Base-by-base conservation (phyloP, 2,888 invertebrate genomes). In the Coremacera marginata region DNA sequence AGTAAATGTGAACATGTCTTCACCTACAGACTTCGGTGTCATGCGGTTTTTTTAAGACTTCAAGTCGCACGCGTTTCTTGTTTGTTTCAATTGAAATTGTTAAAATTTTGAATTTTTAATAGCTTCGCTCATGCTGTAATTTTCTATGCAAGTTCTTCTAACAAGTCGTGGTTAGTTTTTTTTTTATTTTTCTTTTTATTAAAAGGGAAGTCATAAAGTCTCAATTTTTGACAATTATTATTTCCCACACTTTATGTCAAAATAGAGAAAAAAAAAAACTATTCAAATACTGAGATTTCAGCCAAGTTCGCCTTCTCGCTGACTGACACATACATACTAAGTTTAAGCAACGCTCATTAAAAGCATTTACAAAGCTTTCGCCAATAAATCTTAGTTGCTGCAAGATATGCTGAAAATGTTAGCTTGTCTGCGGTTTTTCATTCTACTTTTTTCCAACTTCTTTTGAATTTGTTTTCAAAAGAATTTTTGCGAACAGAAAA, bases 171-270 rank as follows among this genome's bases (percentile, higher is more conserved):
- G 5, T 70, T 14, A 27, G 22, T 22, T 37, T 27, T 52, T 14
- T 14, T 31, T 52, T 19, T 52, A 31, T 16, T 8, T 9, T 63
- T n/a, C 37, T 65, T 37, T 5, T 14, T 22, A 34, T 25, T 37
- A 49, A 62, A 72, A 72, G 62, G 72, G 60, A 72, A 72, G 72
- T 72, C 72, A 14, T 60, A 72, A 72, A 72, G 25, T 60, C 62
- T 62, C 44, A 72, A 62, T 62, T 70, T 44, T 44, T 44, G 27
- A 9, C 2, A 55, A 55, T n/a, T n/a, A n/a, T 65, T 49, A 49
- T 44, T 67, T 67, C 49, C 62, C 60, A 57, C 49, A 55, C 57
- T 22, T 19, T 25, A 70, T 52, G 51, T 52, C 31, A 70, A 70
- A 11, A 44, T 44, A 14, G 11, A 44, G 14, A 11, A 14, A 11